These are phyloP conservation scores for Onthophagus taurus DNA, from an alignment of 1,140 invertebrate genomes.

Conservation along the genomic window DNA sequence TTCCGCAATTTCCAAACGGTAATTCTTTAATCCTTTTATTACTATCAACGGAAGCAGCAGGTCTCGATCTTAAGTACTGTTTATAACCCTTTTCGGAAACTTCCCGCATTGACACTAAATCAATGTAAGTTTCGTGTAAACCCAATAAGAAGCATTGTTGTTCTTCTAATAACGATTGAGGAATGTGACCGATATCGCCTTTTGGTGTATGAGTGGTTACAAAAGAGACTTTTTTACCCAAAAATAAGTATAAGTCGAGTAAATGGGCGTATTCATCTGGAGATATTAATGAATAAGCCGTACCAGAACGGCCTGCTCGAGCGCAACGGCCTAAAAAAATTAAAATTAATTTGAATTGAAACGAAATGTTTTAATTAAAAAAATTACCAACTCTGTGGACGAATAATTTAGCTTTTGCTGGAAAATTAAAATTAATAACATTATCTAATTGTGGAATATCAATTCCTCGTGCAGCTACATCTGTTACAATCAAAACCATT, in stretches of 20 bases:
- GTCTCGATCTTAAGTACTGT: conserved; percentile 80
- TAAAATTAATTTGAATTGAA: conserved; percentile 7
- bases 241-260: conserved; percentile 88
- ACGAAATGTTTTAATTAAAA: conserved; percentile 1
- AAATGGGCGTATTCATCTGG: conserved; percentile 89
- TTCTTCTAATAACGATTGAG: conserved; percentile 73
- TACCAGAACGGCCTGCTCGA: conserved; percentile 82
- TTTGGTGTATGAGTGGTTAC: conserved; percentile 32
- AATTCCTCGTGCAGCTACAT: conserved; percentile 93
- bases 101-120: conserved; percentile 64
- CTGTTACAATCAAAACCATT: conserved; percentile 84
- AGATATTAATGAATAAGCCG: conserved; percentile 79
- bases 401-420: conserved; percentile 93
- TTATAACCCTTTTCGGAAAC: conserved; percentile 83
- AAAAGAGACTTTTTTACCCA: conserved; percentile 60
- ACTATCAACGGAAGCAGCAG: conserved; percentile 79
- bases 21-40: conserved; percentile 72
- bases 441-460: conserved; percentile 94
- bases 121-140: conserved; percentile 60
- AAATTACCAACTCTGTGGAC: conserved; percentile 88
- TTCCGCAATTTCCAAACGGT: conserved; percentile 40
- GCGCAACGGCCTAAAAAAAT: conserved; percentile 89
- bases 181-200: conserved; percentile 65
- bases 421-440: conserved; percentile 97
- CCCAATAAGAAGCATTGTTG: conserved; percentile 67